phyloP scores from a whole-genome alignment of 2,797 vertebrate genomes.

The Epinephelus malabaricus region DNA sequence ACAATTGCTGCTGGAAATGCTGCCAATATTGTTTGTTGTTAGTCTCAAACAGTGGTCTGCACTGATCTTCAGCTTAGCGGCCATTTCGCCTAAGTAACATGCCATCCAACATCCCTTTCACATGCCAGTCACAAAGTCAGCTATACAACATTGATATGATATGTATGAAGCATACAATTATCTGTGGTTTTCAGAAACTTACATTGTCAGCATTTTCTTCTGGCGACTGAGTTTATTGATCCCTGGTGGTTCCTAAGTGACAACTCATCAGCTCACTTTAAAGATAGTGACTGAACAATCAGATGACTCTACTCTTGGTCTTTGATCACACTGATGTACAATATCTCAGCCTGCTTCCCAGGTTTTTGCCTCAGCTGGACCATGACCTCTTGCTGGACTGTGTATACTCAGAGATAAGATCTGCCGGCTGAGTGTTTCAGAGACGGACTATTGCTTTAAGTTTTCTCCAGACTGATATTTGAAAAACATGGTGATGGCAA shows the following conservation, averaged over 20 bases:
- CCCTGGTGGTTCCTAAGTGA: neutral
- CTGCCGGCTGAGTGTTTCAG: conserved; percentile 23
- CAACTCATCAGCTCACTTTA: conserved; percentile 17
- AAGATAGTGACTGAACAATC: conserved; percentile 7
- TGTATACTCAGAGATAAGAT: conserved; percentile 43
- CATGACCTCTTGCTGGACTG: conserved; percentile 31
- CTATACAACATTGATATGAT: too few relatives aligned
- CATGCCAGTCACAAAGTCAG: too few relatives aligned
- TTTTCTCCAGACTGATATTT: conserved; percentile 26
- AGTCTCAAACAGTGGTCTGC: too few relatives aligned
- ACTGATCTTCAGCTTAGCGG: too few relatives aligned
- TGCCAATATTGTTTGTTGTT: too few relatives aligned
- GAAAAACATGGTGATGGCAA: conserved; percentile 22
- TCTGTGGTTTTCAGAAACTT: too few relatives aligned
- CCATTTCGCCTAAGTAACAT: too few relatives aligned
- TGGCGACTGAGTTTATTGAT: conserved; percentile 12
- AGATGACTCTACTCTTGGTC: conserved; percentile 13
- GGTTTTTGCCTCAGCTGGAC: conserved; percentile 37
- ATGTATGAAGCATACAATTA: too few relatives aligned
- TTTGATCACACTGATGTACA: conserved; percentile 22
- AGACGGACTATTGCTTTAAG: conserved; percentile 66
- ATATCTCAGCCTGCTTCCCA: neutral
- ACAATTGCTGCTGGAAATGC: too few relatives aligned
- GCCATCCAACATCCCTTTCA: too few relatives aligned
- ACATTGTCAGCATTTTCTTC: too few relatives aligned